A percentile compares a stretch with the other conserved stretches of the same genome.
Conservation (phyloP, 2,888 invertebrate genomes). For the Drosophila putrida region DNA sequence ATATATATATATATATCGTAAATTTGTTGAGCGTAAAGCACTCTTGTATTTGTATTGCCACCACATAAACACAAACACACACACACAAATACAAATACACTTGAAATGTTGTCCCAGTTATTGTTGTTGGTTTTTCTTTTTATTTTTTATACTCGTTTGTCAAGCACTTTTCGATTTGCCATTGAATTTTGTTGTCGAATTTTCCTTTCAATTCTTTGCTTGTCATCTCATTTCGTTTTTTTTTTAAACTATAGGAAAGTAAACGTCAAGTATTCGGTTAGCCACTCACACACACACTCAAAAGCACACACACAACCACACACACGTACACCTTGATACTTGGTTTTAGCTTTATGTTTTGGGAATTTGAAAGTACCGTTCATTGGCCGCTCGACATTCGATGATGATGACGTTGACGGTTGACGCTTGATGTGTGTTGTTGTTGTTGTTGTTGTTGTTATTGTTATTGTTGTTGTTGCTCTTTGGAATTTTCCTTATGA, state of each 20-base stretch:
- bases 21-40: slow-evolving; percentile 37
- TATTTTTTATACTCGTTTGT: slow-evolving; percentile 47
- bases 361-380: slow-evolving; percentile 50
- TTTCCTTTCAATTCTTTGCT: slow-evolving; percentile 24
- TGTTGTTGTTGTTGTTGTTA: slow-evolving; percentile 19
- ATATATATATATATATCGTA: slow-evolving; percentile 28
- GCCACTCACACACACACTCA: slow-evolving; percentile 40
- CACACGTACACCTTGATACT: slow-evolving; percentile 50
- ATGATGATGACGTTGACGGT: slow-evolving; percentile 35
- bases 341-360: slow-evolving; percentile 40
- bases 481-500: slow-evolving; percentile 57
- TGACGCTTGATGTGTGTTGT: slow-evolving; percentile 18
- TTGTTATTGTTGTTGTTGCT: slow-evolving; percentile 7
- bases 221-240: slow-evolving; percentile 28
- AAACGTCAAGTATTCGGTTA: slow-evolving; percentile 54
- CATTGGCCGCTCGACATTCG: slow-evolving; percentile 58
- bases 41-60: slow-evolving; percentile 52
- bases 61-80: slow-evolving; percentile 27
- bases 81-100: slow-evolving; percentile 28
- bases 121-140: slow-evolving; percentile 37
- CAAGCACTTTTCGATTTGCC: slow-evolving; percentile 74
- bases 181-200: slow-evolving; percentile 53
- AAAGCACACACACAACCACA: slow-evolving; percentile 31
- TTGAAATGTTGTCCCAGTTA: slow-evolving; percentile 49
- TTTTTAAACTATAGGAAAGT: slow-evolving; percentile 57